Conservation (phyloP, 2,888 invertebrate species). For the Nomada ruficornis region DNA sequence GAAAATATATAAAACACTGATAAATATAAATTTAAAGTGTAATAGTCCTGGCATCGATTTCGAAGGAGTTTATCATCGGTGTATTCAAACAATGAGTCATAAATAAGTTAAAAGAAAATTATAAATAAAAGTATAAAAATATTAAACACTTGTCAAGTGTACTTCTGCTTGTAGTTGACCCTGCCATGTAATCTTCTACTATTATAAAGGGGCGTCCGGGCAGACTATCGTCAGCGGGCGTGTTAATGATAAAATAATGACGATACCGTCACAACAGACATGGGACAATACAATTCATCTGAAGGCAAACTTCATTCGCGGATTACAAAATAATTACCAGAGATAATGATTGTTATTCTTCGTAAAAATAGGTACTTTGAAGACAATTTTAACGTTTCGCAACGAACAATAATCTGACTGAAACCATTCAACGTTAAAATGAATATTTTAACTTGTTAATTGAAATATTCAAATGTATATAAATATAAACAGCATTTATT, state of each 20-base stretch:
- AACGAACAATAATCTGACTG: neutral
- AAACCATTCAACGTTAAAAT: no score
- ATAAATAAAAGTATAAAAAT: neutral
- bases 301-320: conserved; percentile 12
- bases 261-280: conserved; percentile 45
- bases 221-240: conserved; percentile 68
- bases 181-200: conserved; percentile 56
- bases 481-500: no score
- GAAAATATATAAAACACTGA: no score
- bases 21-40: no score
- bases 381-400: neutral
- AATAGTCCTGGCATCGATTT: no score
- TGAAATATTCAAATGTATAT: no score
- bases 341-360: neutral
- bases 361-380: neutral
- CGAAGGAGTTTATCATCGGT: no score
- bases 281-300: conserved; percentile 26
- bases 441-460: no score
- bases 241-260: conserved; percentile 68
- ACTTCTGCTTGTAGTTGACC: conserved; percentile 40
- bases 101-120: neutral
- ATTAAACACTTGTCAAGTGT: neutral
- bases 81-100: no score
- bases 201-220: conserved; percentile 68
- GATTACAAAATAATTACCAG: conserved; percentile 6